A percentile compares a stretch with the other conserved stretches of the same genome.
Evolutionary conservation across 1,140 invertebrate genomes (phyloP).

Genomic region (Daktulosphaira vitifoliae): DNA sequence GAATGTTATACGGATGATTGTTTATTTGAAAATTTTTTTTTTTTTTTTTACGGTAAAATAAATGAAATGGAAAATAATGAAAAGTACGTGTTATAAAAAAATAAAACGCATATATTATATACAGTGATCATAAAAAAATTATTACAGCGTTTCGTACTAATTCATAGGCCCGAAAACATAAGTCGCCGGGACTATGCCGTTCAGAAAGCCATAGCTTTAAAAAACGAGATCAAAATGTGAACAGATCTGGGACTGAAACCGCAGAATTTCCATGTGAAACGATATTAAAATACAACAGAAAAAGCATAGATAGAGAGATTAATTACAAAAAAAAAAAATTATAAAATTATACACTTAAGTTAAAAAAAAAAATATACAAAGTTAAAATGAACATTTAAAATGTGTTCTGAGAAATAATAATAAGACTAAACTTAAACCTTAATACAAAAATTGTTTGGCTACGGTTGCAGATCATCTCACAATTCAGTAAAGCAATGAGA

Average conservation of each 20-base stretch:
- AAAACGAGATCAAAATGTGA: constrained; percentile 32
- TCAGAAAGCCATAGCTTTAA: constrained; percentile 27
- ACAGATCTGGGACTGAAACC: constrained; percentile 31
- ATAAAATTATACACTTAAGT: background rate
- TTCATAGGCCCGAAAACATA: background rate
- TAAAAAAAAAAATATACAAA: background rate
- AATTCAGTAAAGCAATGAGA: constrained; percentile 15
- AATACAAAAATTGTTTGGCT: constrained; percentile 21
- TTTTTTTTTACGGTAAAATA: background rate
- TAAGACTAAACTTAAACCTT: constrained; percentile 8
- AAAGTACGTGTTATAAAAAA: background rate
- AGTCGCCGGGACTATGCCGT: background rate
- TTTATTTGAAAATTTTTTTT: constrained; percentile 28
- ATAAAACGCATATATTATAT: constrained; percentile 6
- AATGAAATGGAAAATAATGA: background rate
- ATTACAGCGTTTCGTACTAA: constrained; percentile 26
- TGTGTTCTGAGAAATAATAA: constrained; percentile 3
- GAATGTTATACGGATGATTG: too few relatives aligned
- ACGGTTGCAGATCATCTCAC: constrained; percentile 27
- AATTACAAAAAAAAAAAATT: constrained; percentile 10
- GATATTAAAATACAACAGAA: constrained; percentile 31
- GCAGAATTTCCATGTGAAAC: constrained; percentile 31
- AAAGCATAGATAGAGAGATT: constrained; percentile 24
- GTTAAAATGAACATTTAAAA: too few relatives aligned
- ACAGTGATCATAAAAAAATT: constrained; percentile 16